Base-by-base conservation (phyloP, 2,888 invertebrate genomes). In the Branchipolynoe longqiensis region DNA sequence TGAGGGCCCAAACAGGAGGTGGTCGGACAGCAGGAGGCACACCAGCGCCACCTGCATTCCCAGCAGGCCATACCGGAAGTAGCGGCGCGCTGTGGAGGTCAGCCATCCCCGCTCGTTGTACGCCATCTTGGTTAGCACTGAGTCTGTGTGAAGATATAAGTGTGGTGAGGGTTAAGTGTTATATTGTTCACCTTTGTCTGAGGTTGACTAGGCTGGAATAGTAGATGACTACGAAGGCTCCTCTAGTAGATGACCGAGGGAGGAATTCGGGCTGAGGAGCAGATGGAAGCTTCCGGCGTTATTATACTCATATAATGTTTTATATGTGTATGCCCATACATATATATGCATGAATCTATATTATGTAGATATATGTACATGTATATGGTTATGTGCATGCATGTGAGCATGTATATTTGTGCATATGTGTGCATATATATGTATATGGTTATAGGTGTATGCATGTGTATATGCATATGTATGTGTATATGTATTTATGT, bases 1-100 rank as follows among this genome's bases (percentile, higher is more conserved):
- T n/a, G n/a, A n/a, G n/a, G n/a, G n/a, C n/a, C n/a, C n/a, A n/a
- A n/a, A n/a, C n/a, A n/a, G n/a, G n/a, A 56, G n/a, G 56, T 62
- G 62, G 1, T 69, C 69, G 22, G 33, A 69, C 14, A 69, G 22
- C 38, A 69, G 14, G 1, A 69, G 69, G 18, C 33, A 69, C 36
- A 69, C 69, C 8, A 69, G n/a, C 69, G 38, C 69, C 38, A 69
- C 69, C 69, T 69, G 69, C 8, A 69, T 38, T 1, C 1, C 25
- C 1, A 69, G 18, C 36, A 69, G 36, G 69, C 22, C 6, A 33
- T 22, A 38, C 33, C 69, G 69, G 36, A 69, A 38, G 36, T 38
- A 33, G 8, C 69, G 69, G 18, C 48, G 48, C 48, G 8, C 8
- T 8, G 48, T 12, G 18, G 48, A 48, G 8, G 48, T 48, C 8